Percentiles rank a stretch among this genome's conserved stretches.
These are phyloP conservation scores for Centropyge bicolor DNA, from an alignment of 2,797 vertebrate genomes.

Conservation along the genomic window DNA sequence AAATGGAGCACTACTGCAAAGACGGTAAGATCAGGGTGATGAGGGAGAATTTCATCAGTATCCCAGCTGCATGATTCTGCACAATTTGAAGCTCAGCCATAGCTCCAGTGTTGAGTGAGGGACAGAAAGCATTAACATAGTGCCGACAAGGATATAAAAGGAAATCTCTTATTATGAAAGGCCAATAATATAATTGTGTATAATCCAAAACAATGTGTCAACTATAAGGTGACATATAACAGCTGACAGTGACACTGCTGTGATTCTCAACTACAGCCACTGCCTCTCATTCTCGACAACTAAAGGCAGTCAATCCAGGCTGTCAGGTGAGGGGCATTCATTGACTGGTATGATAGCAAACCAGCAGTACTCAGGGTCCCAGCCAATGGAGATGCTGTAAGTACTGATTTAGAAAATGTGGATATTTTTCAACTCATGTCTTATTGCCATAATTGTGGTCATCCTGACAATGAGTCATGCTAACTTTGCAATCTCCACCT, in stretches of 20 bases:
- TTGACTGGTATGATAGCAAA: conserved; percentile 3
- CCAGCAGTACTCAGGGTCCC: neutral
- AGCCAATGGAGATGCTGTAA: neutral
- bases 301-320: neutral
- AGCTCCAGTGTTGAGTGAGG: neutral
- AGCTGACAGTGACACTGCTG: neutral
- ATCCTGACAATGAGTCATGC: neutral
- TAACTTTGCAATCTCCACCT: neutral
- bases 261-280: neutral
- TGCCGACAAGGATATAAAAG: neutral
- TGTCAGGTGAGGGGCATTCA: conserved; percentile 23
- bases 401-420: neutral
- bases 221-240: conserved; percentile 9
- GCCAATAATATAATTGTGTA: too few relatives aligned
- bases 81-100: neutral
- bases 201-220: conserved; percentile 5
- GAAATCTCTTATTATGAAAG: neutral
- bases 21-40: neutral
- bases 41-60: too few relatives aligned
- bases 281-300: neutral
- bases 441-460: neutral
- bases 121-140: neutral
- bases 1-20: neutral
- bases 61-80: neutral
- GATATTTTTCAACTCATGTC: neutral